phyloP scores from a whole-genome alignment of 2,797 vertebrate species.

The Anomalospiza imberbis region DNA sequence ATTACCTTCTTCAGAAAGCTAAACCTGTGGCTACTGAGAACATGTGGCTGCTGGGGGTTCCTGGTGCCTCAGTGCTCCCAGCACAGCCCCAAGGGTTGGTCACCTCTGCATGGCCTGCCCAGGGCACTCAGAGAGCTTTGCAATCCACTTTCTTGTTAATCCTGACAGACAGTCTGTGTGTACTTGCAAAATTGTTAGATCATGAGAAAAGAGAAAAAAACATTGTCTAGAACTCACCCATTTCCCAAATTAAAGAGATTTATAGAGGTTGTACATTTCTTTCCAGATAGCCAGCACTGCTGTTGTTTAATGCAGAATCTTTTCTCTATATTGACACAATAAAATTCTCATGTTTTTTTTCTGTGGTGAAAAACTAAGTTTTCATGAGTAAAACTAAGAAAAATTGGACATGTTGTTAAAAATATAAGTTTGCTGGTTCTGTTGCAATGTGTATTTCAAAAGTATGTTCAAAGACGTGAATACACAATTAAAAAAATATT shows the following conservation, averaged over 20 bases:
- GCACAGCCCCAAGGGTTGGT: background rate
- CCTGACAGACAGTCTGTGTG: background rate
- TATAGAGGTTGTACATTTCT: background rate
- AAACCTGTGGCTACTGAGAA: background rate
- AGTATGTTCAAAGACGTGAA: background rate
- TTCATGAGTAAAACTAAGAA: background rate
- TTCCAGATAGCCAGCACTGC: background rate
- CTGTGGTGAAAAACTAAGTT: background rate
- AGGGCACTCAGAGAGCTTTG: background rate
- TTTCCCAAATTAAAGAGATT: background rate
- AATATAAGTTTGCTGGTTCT: background rate
- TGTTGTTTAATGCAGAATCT: background rate
- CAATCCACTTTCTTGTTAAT: background rate
- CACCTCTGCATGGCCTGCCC: background rate
- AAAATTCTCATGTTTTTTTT: background rate
- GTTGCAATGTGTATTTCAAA: background rate
- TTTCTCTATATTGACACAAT: background rate
- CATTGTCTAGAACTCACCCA: background rate
- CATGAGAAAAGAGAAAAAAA: background rate
- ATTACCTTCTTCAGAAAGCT: background rate
- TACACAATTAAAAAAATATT: background rate
- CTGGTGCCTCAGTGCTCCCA: background rate
- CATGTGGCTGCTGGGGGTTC: background rate
- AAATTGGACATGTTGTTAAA: background rate
- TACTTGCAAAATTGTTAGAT: background rate